Base-by-base conservation (phyloP, 2,113 vertebrate genomes). In the Leptobrachium ailaonicum region DNA sequence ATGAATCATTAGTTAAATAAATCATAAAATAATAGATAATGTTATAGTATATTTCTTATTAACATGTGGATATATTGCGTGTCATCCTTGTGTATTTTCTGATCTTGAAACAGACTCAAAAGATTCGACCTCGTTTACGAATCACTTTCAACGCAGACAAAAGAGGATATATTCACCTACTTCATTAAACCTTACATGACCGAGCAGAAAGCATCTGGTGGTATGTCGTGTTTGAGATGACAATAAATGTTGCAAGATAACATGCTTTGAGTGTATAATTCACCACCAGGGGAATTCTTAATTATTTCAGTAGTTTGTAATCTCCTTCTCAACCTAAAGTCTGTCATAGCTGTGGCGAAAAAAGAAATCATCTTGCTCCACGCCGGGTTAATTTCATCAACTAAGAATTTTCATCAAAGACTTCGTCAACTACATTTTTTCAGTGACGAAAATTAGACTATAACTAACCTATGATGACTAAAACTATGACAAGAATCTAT, bases 101-200 rank as follows among this genome's bases (percentile, higher is more conserved):
- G 20, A 32, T 32, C 20, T 50, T 70, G 54, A 67, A 68, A 43
- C 72, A 85, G 84, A 53, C 66, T 81, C 58, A 77, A 76, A 54
- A 74, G 80, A 58, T 80, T 86, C n/a, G 68, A 20, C 12, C 32
- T 12, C 0, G 11, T 40, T 73, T 76, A 64, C 1, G 8, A 73
- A 9, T 20, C 80, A 41, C 44, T 81, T 32, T 44, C 53, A 66
- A 14, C 50, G 58, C 40, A 53, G 60, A 80, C 66, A 73, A 82
- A 41, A 84, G 78, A 41, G 0, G 0, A 72, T 1, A 47, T 73
- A 13, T 76, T 69, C 43, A 72, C 79, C 6, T 40, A 66, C 32
- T 83, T 79, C 68, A 60, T 82, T 41, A 82, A 73, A 69, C 62
- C 14, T 40, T 79, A 82, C 70, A 10, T 80, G 45, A 82, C 41